Conservation (phyloP, 2,113 vertebrate species). For the Colossoma macropomum region DNA sequence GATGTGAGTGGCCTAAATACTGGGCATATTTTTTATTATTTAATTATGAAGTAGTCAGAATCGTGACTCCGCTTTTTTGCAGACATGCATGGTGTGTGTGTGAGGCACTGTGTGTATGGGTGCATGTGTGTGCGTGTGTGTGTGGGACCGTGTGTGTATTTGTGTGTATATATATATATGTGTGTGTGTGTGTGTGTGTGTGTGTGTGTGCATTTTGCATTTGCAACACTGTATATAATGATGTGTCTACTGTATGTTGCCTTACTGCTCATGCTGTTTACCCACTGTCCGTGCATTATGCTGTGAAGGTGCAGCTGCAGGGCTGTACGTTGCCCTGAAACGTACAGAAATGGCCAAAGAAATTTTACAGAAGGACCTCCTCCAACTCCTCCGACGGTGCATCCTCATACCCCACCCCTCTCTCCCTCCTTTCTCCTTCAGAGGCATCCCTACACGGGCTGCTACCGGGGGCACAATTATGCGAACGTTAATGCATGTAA, state of each 20-base stretch:
- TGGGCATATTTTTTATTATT: slow-evolving; percentile 11
- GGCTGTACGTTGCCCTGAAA: neutral
- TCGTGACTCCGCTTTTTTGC: slow-evolving; percentile 54
- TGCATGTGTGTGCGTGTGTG: neutral
- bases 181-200: slow-evolving; percentile 14
- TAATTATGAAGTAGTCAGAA: slow-evolving; percentile 23
- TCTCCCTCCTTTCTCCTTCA: slow-evolving; percentile 54
- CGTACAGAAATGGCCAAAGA: neutral
- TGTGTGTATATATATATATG: neutral
- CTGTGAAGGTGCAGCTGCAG: neutral
- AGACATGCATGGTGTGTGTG: slow-evolving; percentile 14
- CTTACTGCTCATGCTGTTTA: neutral
- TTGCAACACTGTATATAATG: slow-evolving; percentile 20
- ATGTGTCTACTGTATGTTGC: neutral
- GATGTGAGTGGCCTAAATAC: slow-evolving; percentile 13
- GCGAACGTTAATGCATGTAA: slow-evolving; percentile 54
- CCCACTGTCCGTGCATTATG: no score
- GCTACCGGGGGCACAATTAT: slow-evolving; percentile 58
- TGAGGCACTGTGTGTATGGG: slow-evolving; percentile 1
- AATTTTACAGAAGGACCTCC: neutral
- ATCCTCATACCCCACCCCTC: slow-evolving; percentile 46
- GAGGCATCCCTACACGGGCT: slow-evolving; percentile 56
- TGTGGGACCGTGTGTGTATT: neutral
- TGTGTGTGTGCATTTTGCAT: neutral
- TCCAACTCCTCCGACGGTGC: slow-evolving; percentile 33